Conservation (phyloP, 1,140 invertebrate genomes). For the Caerostris darwini region DNA sequence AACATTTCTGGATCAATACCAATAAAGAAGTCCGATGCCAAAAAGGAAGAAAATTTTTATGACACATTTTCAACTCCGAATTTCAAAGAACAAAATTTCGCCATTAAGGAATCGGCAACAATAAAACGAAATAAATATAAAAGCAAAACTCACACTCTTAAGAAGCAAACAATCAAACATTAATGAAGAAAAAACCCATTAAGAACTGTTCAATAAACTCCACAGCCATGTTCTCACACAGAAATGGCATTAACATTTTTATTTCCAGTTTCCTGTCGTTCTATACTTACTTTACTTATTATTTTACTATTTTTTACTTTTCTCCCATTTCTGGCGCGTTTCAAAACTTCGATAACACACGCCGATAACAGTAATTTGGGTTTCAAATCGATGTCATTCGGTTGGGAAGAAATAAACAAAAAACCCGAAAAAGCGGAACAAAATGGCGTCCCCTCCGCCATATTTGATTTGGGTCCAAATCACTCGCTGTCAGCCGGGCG, state of each 20-base stretch:
- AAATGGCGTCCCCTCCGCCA: not conserved
- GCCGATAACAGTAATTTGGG: not conserved
- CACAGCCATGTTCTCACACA: not conserved
- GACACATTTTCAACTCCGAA: not conserved
- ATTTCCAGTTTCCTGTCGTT: not conserved
- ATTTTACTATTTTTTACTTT: not conserved
- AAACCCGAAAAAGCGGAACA: not conserved
- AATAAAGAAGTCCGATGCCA: not conserved
- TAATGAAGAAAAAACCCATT: conserved; percentile 59
- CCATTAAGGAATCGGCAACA: not conserved
- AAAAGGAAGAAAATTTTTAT: conserved; percentile 11
- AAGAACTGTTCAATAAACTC: conserved; percentile 30
- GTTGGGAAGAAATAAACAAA: not conserved
- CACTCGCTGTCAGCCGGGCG: not conserved
- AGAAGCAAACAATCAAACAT: conserved; percentile 55
- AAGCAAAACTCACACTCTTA: too few relatives aligned
- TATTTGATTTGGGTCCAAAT: not conserved
- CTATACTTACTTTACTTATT: not conserved
- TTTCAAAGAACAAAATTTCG: not conserved
- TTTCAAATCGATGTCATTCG: conserved; percentile 19
- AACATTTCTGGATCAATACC: not conserved
- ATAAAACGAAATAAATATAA: not conserved
- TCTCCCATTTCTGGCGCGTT: not conserved
- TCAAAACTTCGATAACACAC: not conserved
- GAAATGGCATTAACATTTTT: conserved; percentile 54